A percentile compares a stretch with the other conserved stretches of the same genome.
phyloP scores from a whole-genome alignment of 2,888 invertebrate species.

The Onthophagus sagittarius region DNA sequence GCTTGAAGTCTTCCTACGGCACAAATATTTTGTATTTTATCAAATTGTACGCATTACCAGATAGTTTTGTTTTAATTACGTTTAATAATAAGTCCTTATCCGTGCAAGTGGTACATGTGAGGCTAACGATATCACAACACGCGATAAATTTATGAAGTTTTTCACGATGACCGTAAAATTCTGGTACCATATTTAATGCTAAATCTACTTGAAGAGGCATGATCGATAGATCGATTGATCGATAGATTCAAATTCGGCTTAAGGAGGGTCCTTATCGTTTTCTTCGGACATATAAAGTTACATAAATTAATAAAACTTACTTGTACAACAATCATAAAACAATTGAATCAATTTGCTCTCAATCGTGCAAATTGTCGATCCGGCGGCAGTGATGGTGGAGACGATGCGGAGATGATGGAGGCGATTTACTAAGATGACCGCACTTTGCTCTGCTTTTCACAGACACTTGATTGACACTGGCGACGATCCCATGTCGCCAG shows the following conservation, averaged over 20 bases:
- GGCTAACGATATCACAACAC: neutral
- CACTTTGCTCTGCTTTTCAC: constrained; percentile 6
- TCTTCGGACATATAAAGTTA: neutral
- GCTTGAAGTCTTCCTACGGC: neutral
- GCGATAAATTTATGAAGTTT: neutral
- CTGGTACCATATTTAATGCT: neutral
- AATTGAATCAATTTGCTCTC: neutral
- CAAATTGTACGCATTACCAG: neutral
- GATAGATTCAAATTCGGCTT: no score
- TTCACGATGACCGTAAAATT: neutral
- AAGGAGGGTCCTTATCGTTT: neutral
- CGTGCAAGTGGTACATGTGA: neutral
- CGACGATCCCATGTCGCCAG: neutral
- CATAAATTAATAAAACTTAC: neutral
- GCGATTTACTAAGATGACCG: neutral
- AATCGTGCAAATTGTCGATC: no score
- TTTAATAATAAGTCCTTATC: neutral
- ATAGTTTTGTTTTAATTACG: constrained; percentile 1
- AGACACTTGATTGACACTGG: neutral
- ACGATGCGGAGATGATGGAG: neutral
- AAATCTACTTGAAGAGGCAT: neutral
- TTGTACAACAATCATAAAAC: no score
- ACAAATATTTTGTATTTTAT: neutral
- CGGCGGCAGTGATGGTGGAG: neutral
- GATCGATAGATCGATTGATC: neutral